Evolutionary conservation across 2,888 invertebrate species (phyloP), one percentile per base, ranked within the genome.

Genomic region (Trachelus troglodyta): DNA sequence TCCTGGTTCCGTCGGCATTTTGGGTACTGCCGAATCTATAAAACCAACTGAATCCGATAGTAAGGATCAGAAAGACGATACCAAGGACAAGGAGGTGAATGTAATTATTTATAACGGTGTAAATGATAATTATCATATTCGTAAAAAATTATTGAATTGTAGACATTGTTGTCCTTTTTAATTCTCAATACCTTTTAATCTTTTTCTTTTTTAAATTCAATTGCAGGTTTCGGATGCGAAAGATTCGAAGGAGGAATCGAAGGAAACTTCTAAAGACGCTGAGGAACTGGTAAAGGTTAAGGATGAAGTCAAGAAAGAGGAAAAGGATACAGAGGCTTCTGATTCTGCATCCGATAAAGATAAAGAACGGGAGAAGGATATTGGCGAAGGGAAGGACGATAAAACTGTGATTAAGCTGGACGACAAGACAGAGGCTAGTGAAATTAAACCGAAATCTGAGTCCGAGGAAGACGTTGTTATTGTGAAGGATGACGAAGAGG

Each of bases 381-480:
- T 83, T 81, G 82, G 82, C 0, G 90, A 92, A 6, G 78, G 81
- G 12, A 93, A 93, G 0, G 86, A 88, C 3, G 93, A 93, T 3
- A 92, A 92, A 11, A 92, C 91, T 82, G 81, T 86, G 74, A 79
- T 56, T 3, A 89, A 88, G 76, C 75, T 82, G 37, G 88, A 92
- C 76, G 88, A 89, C 37, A 88, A 90, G 75, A 33, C 80, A 34
- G 88, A 91, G 73, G 84, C 74, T 12, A 83, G 78, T 74, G 92
- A 91, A 68, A 90, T 87, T 31, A 92, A 92, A 83, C 80, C 88
- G 3, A 87, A 89, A 77, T 80, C 85, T 12, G 89, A 90, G 12
- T 69, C 85, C 4, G 95, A 95, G 77, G 95, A 95, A 74, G 95
- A 95, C 79, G 94, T 95, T 15, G 95, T 95, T n/a, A 92, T 95